phyloP scores from a whole-genome alignment of 2,888 invertebrate genomes.

The Drosophila borealis region DNA sequence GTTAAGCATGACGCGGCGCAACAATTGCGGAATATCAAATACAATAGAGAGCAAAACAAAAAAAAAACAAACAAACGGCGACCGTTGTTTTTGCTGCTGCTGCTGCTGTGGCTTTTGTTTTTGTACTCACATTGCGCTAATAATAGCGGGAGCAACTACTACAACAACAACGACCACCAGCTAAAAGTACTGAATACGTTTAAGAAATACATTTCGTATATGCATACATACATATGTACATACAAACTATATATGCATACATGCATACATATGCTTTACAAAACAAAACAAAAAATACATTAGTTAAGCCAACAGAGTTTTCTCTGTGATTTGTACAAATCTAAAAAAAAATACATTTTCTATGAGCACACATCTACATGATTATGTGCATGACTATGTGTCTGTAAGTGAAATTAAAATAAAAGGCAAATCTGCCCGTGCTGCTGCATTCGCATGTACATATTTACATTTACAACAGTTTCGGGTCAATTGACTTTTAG shows the following conservation, averaged over 20 bases:
- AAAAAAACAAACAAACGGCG: constrained; percentile 1
- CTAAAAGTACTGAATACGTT: constrained; percentile 61
- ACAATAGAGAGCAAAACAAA: constrained; percentile 37
- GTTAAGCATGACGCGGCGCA: constrained; percentile 52
- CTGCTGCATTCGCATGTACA: constrained; percentile 33
- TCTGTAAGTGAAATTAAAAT: constrained; percentile 38
- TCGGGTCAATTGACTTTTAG: constrained; percentile 79
- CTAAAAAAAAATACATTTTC: constrained; percentile 15
- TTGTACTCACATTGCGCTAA: constrained; percentile 71
- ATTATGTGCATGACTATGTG: constrained; percentile 13
- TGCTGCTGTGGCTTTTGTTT: constrained; percentile 40
- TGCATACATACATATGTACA: constrained; percentile 5
- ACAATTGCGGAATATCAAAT: constrained; percentile 47
- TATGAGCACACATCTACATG: neutral
- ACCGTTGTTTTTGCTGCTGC: constrained; percentile 6
- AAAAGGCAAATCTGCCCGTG: constrained; percentile 38
- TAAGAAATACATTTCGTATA: constrained; percentile 32
- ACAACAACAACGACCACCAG: constrained; percentile 36
- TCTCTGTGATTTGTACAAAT: constrained; percentile 28
- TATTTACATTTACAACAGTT: constrained; percentile 51
- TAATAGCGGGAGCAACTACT: constrained; percentile 67
- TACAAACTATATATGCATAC: neutral
- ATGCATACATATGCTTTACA: constrained; percentile 7
- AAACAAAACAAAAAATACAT: constrained; percentile 22
- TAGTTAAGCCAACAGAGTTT: constrained; percentile 6